Conservation (phyloP, 2,797 vertebrate species). For the Natrix natrix region DNA sequence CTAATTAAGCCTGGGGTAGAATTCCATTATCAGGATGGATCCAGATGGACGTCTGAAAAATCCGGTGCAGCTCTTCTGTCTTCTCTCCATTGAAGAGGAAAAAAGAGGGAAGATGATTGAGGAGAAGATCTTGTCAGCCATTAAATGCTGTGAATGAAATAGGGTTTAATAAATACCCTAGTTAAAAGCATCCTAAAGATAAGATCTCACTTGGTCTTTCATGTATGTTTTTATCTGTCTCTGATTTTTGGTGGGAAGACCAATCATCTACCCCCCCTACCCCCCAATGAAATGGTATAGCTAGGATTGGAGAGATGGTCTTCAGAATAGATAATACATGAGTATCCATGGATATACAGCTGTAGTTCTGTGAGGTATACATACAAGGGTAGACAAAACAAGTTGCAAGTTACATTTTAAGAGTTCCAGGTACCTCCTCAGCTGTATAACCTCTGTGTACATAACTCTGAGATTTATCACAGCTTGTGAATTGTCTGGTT, state of each 20-base stretch:
- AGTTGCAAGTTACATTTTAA: background rate
- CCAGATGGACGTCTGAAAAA: background rate
- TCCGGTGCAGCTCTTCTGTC: background rate
- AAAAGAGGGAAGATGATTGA: background rate
- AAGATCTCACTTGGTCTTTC: background rate
- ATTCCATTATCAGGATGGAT: background rate
- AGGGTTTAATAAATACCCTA: background rate
- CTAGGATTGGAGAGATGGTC: background rate
- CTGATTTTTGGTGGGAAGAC: background rate
- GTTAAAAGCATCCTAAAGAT: background rate
- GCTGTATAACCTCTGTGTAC: background rate
- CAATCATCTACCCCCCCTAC: fast-evolving
- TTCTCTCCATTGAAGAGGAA: background rate
- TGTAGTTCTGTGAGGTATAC: background rate
- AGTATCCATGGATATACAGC: background rate
- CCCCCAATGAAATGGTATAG: background rate
- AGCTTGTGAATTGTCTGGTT: background rate
- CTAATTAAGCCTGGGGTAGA: background rate
- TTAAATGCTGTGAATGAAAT: background rate
- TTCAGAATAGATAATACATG: background rate
- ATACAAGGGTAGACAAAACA: background rate
- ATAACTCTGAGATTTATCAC: background rate
- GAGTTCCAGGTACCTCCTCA: background rate
- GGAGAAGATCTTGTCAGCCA: background rate
- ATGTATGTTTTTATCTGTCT: background rate